Evolutionary conservation across 2,797 vertebrate genomes (phyloP), one percentile per base, ranked within the genome.

Genomic region (Artibeus lituratus): DNA sequence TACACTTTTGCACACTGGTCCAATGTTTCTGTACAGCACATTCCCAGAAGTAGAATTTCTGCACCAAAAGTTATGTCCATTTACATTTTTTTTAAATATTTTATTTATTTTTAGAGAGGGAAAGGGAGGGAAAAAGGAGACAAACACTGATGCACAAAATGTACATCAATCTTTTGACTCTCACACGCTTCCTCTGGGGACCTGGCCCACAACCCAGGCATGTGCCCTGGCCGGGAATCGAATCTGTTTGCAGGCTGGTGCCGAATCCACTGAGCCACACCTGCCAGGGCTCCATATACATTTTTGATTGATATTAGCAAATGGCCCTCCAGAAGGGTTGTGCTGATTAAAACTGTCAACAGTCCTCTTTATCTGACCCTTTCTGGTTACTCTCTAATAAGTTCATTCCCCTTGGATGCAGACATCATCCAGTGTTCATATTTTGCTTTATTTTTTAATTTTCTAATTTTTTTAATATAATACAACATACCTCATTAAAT

Each of bases 31-130:
- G 24, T 49, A n/a, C 11, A 78, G 15, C 22, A 89, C 47, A 83
- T 72, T 95, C 47, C 51, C 57, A 88, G 74, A 88, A 78, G 37
- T 76, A 89, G 57, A 94, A 73, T 77, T 39, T 62, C n/a, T 76
- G 4, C 5, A 78, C 51, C 24, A 83, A 88, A 88, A 93, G 35
- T 4, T 55, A 8, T 44, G 7, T 86, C n/a, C 14, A 3, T 87
- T 77, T 70, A 47, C 44, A 47, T 49, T 49, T 74, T 76, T 49
- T 2, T 18, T n/a, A 76, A 76, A 76, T 6, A 44, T 9, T 44
- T 59, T 29, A 59, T 29, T 47, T 47, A 39, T 18, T 32, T 74
- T 74, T 47, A 76, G 44, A 49, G 29, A 76, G 44, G 32, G 29
- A 24, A 29, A 29, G 39, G 14, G 39, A 44, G 14, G 26, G 29